Base-by-base conservation (phyloP, 2,888 invertebrate genomes). In the Eutolmus rufibarbis region DNA sequence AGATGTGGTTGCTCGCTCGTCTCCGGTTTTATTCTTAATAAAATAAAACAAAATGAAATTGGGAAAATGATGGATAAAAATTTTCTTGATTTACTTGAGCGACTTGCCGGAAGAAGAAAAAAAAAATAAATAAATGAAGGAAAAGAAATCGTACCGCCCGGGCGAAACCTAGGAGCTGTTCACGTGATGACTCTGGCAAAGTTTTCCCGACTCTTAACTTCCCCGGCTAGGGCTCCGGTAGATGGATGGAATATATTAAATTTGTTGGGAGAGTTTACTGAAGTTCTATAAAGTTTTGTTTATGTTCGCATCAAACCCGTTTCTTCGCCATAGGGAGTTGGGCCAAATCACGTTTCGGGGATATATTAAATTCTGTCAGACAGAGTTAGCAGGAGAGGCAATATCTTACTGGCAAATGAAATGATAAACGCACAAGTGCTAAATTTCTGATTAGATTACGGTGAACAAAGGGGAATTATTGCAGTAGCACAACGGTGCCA, bases 181-280 rank as follows among this genome's bases (percentile, higher is more conserved):
- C 85, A 74, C 46, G 85, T 46, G 74, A 85, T 46, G 74, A 74
- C 40, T 74, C 74, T 19, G 46, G 16, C n/a, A 85, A 85, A 85
- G 23, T 85, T 74, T 74, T 46, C 74, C 31, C 74, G 74, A 85
- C 85, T 74, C 85, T 74, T 74, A 85, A 85, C 85, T 85, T 85
- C 85, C 57, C 74, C n/a, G 51, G 79, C 40, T 56, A 46, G 74
- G 74, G 74, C n/a, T 74, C 40, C 43, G 85, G 74, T 74, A 56
- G 85, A 85, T 85, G 85, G 85, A 74, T 85, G 85, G 85, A 85
- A 85, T 85, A 85, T 85, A 85, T 85, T 85, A 85, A 85, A 85
- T 85, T 85, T 85, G 85, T 85, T 85, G 43, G 74, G 43, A 40
- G 74, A 74, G 74, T 74, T 85, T 85, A 34, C 85, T 85, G 85